These are phyloP conservation scores for Falco columbarius DNA, from an alignment of 2,797 vertebrate species.

Conservation along the genomic window DNA sequence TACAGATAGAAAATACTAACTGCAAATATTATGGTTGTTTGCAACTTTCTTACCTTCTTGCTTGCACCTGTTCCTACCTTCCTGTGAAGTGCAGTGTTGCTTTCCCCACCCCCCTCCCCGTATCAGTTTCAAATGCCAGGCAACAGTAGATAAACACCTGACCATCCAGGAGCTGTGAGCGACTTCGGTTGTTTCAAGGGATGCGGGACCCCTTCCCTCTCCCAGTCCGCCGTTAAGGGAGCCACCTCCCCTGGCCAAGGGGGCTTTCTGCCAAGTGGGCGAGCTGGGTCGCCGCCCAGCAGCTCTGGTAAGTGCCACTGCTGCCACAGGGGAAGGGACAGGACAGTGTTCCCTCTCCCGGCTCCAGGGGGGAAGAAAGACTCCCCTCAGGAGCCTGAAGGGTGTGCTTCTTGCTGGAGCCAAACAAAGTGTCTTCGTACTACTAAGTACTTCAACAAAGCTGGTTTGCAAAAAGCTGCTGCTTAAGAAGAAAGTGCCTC, in stretches of 20 bases:
- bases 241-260: not conserved
- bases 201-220: not conserved
- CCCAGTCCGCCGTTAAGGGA: fast-evolving
- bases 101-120: too few relatives aligned
- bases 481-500: not conserved
- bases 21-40: not conserved
- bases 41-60: too few relatives aligned
- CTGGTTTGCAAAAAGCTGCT: not conserved
- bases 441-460: not conserved
- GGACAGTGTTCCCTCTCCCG: not conserved
- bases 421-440: not conserved
- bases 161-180: fast-evolving
- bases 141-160: not conserved
- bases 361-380: not conserved
- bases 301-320: fast-evolving
- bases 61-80: not conserved
- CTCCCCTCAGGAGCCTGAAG: not conserved
- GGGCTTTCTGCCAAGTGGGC: not conserved
- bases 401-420: not conserved
- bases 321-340: not conserved
- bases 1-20: not conserved
- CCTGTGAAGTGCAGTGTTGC: not conserved
- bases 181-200: not conserved
- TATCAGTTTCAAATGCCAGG: not conserved
- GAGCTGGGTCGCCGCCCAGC: not conserved